Evolutionary conservation across 92 coral and sea anemone species (phyloP).

Genomic region (Desmophyllum pertusum): DNA sequence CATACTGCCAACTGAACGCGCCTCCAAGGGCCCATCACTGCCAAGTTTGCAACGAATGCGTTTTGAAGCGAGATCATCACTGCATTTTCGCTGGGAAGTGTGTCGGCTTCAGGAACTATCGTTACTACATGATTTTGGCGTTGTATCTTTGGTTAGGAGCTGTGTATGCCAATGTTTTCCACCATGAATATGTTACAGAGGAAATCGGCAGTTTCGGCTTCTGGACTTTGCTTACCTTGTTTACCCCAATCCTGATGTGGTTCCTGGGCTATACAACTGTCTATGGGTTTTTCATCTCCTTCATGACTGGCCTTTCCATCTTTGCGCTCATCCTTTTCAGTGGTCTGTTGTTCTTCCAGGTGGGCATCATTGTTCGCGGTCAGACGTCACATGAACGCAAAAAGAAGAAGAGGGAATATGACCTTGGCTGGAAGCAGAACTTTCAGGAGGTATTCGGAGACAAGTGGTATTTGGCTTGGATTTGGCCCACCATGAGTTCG

Average conservation of each 20-base stretch:
- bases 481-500: slow-evolving; percentile 87
- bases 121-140: slow-evolving; percentile 88
- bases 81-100: slow-evolving; percentile 95
- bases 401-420: slow-evolving; percentile 73
- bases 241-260: slow-evolving; percentile 84
- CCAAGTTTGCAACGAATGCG: slow-evolving; percentile 89
- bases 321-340: slow-evolving; percentile 83
- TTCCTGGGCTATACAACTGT: slow-evolving; percentile 78
- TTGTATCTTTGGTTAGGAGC: slow-evolving; percentile 95
- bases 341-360: slow-evolving; percentile 80
- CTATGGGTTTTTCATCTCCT: slow-evolving; percentile 83
- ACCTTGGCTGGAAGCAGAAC: slow-evolving; percentile 78
- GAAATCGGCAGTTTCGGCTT: slow-evolving; percentile 79
- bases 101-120: slow-evolving; percentile 94
- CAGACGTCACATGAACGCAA: slow-evolving; percentile 93
- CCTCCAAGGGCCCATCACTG: slow-evolving; percentile 95
- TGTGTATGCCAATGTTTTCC: slow-evolving; percentile 86
- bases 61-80: slow-evolving; percentile 92
- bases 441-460: slow-evolving; percentile 83
- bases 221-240: slow-evolving; percentile 84
- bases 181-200: slow-evolving; percentile 80
- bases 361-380: slow-evolving; percentile 78
- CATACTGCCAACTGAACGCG: slow-evolving; percentile 90
- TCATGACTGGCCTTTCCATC: slow-evolving; percentile 82
- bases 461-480: slow-evolving; percentile 90